These are phyloP conservation scores for Oryzias javanicus DNA, from an alignment of 2,113 vertebrate genomes.

Conservation along the genomic window DNA sequence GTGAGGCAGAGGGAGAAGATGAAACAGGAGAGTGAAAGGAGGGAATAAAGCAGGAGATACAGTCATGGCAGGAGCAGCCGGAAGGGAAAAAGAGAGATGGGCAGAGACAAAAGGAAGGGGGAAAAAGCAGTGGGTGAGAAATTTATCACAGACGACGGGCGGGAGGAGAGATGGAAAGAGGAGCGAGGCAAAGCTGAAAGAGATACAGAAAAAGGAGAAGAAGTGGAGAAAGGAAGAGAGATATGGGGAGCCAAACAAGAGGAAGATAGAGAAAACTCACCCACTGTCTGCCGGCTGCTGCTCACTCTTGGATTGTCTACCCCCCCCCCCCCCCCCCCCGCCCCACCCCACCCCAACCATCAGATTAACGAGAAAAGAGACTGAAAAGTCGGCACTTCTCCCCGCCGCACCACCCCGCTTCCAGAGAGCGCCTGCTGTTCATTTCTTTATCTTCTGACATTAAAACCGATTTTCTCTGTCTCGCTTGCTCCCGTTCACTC, in stretches of 20 bases:
- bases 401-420: background rate
- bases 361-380: conserved; percentile 40
- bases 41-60: conserved; percentile 32
- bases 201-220: conserved; percentile 21
- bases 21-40: conserved; percentile 25
- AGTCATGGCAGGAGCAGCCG: conserved; percentile 24
- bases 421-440: conserved; percentile 1
- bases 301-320: conserved; percentile 36
- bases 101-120: conserved; percentile 42
- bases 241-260: conserved; percentile 37
- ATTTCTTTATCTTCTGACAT: conserved; percentile 36
- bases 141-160: conserved; percentile 61
- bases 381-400: conserved; percentile 22
- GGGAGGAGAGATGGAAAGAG: conserved; percentile 34
- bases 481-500: conserved; percentile 2
- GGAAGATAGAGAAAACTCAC: conserved; percentile 44
- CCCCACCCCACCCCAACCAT: conserved; percentile 1
- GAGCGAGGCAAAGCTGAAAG: conserved; percentile 15
- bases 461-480: conserved; percentile 23
- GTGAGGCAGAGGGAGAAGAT: conserved; percentile 12
- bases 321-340: background rate
- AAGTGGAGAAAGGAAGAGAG: conserved; percentile 6
- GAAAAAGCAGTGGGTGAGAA: conserved; percentile 48
- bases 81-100: conserved; percentile 28
- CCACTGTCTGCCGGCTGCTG: conserved; percentile 30